Evolutionary conservation across 2,888 invertebrate genomes (phyloP), one percentile per base, ranked within the genome.

Genomic region (Eubasilissa splendida): DNA sequence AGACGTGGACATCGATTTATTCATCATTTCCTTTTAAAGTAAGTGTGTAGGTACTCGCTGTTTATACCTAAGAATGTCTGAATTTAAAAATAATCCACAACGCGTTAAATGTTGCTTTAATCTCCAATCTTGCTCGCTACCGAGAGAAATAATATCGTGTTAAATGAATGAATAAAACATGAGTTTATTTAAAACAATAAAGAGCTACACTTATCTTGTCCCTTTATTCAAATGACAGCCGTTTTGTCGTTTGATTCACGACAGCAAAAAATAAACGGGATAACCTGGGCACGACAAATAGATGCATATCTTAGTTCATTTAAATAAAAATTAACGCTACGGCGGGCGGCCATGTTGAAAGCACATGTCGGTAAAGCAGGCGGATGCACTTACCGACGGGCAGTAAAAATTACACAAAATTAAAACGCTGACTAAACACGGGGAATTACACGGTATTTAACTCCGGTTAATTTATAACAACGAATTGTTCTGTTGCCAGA

Each of bases 371-470:
- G 68, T 66, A 71, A 70, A 76, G 68, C 68, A 68, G 78, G 54
- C 54, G 59, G 70, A 70, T 70, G 70, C 70, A 53, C 76, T 53
- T 22, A 66, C 63, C 70, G 66, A 66, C 65, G n/a, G 68, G 70
- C 76, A 71, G 76, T 71, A 59, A 71, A 70, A 42, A 42, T 42
- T 42, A 42, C 42, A 42, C 42, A 42, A 76, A 81, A 82, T 82
- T 76, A 81, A 76, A 79, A 83, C 54, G 79, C 58, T 22, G 65
- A 65, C 71, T 66, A 80, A 80, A 80, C 80, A 76, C 68, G 50
- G 60, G 76, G 70, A 83, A 83, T 83, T 83, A 83, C 82, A 83
- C 83, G 83, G 82, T 73, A 68, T 83, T 83, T 83, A 83, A 80
- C 80, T 77, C 76, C 68, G 73, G 33, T 77, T 83, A 82, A 80